Base-by-base conservation (phyloP, 2,113 vertebrate genomes). In the Leptocoma aspasia region DNA sequence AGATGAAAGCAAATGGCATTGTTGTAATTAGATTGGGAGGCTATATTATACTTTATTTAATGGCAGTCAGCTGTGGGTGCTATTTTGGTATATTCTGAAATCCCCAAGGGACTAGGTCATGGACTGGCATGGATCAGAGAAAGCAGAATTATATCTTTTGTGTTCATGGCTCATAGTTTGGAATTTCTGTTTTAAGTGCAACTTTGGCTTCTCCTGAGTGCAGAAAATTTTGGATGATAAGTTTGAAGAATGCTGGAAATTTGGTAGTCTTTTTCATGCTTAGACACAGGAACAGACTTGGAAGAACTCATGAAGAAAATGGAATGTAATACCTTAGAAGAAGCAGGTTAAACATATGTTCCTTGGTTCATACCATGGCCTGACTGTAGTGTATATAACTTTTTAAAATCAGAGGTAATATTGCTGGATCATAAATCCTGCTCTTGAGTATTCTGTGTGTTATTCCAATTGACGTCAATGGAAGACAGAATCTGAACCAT, bases 361-460 rank as follows among this genome's bases (percentile, higher is more conserved):
- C 42, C 47, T 72, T 77, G 39, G 71, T 80, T 88, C 82, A 64
- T 88, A 73, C 30, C 33, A 28, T 56, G 63, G 50, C 53, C 63
- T 59, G 41, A 61, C 39, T 78, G 44, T 22, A 33, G 56, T 35
- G 14, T 60, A 52, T 52, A 33, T 64, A 92, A 68, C 44, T 17
- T 92, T 95, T 93, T 41, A 81, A 89, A 96, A 94, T 86, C 72
- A 81, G 17, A 81, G 63, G 59, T 94, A 86, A 75, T 75, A 71
- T 1, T 6, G 3, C 24, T 53, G 76, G 64, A 66, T 78, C 60
- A 80, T 88, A 93, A 94, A 95, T 77, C 3, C 6, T 22, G 2
- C 49, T 73, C 64, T 88, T 75, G 28, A 73, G 42, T 37, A 52
- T 59, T 53, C 56, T 14, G 23, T 64, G 42, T 37, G 39, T 80